Evolutionary conservation across 2,113 vertebrate genomes (phyloP).

Genomic region (Spheniscus mendiculus): DNA sequence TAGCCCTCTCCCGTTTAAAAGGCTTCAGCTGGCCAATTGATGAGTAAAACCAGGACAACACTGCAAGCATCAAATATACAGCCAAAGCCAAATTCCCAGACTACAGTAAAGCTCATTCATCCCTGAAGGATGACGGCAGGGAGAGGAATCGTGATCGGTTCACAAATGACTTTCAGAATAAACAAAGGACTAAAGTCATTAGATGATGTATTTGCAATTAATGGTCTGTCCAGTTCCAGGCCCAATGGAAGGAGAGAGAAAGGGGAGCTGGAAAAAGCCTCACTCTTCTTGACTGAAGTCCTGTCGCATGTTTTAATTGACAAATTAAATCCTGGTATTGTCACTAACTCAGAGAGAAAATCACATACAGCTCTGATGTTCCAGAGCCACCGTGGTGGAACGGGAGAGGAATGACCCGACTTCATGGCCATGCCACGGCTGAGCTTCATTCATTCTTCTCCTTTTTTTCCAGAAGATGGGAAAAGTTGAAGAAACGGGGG

Average conservation of each 20-base stretch:
- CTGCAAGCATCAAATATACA: neutral
- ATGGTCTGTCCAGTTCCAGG: neutral
- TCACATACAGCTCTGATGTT: neutral
- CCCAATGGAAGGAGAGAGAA: neutral
- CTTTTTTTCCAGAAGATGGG: neutral
- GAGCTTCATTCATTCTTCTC: neutral
- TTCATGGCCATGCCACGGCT: fast-evolving
- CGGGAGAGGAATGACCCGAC: neutral
- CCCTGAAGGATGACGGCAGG: neutral
- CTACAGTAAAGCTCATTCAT: neutral
- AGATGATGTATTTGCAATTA: neutral
- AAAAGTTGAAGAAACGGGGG: neutral
- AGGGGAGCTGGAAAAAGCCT: neutral
- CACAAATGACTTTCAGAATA: neutral
- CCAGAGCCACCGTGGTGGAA: fast-evolving
- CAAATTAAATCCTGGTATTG: neutral
- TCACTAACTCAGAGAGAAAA: neutral
- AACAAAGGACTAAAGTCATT: neutral
- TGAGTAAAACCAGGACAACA: neutral
- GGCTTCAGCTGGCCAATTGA: neutral
- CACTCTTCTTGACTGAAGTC: neutral
- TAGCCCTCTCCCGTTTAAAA: neutral
- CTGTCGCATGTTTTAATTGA: fast-evolving
- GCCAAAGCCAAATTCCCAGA: neutral
- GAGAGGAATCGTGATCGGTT: neutral